Base-by-base conservation (phyloP, 2,888 invertebrate species). In the Phlogophora meticulosa region DNA sequence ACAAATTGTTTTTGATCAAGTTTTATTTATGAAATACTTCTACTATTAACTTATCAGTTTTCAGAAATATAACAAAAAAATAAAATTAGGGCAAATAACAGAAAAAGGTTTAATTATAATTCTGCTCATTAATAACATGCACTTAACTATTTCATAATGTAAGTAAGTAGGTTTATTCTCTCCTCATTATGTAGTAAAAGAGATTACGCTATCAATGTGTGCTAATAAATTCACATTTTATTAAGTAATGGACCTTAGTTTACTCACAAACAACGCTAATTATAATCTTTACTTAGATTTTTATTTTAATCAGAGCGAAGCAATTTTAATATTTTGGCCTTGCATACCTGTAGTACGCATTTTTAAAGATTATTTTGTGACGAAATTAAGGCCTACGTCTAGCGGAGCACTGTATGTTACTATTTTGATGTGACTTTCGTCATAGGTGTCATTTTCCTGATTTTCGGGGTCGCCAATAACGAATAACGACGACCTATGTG, bases 241-340 rank as follows among this genome's bases (percentile, higher is more conserved):
- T 13, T 42, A 10, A 22, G n/a, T 73, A 52, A 72, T 62, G 43
- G 11, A 13, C 32, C 5, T 36, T 24, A 24, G 17, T 71, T 62
- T 32, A 20, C 22, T 36, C 13, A 11, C 42, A 34, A 72, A 45
- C 34, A n/a, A 17, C 9, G 22, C 10, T 48, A 28, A 43, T 58
- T 55, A 28, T 22, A 28, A 46, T 43, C 7, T 40, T 38, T 34
- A 38, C 46, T 66, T 68, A 15, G 1, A 22, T 43, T 53, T 10
- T 28, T 17, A 49, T 10, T 58, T 11, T 58, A 77, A 74, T 64
- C 22, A 64, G 73, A 74, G 78, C 73, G 78, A 43, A 56, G 24
- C 36, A 43, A 28, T 58, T 62, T 32, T 56, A 13, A 36, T 20
- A 46, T 0, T 40, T 10, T 48, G 64, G 36, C 58, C 58, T 77